These are phyloP conservation scores for Pseudanteris insignis DNA, from an alignment of 2,888 invertebrate species.

Conservation along the genomic window DNA sequence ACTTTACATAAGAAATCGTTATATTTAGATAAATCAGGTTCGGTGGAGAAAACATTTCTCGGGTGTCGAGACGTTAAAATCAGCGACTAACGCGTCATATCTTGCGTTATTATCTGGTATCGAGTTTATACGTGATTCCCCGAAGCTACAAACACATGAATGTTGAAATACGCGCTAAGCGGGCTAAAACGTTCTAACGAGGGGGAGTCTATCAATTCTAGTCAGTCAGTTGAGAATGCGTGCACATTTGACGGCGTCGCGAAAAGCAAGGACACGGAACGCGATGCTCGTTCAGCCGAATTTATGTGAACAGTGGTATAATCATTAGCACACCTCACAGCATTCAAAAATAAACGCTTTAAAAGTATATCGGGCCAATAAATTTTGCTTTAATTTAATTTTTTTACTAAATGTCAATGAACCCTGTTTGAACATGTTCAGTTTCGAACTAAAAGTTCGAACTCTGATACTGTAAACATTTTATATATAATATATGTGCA, in stretches of 20 bases:
- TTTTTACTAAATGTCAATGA: too few species aligned
- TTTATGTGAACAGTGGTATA: slow-evolving; percentile 45
- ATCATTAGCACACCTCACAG: slow-evolving; percentile 43
- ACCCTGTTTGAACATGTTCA: too few species aligned
- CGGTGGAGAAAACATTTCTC: slow-evolving; percentile 20
- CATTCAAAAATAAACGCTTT: slow-evolving; percentile 33
- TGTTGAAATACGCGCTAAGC: slow-evolving; percentile 47
- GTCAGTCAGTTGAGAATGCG: slow-evolving; percentile 51
- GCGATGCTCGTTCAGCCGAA: slow-evolving; percentile 43
- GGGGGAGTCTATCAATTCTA: slow-evolving; percentile 59
- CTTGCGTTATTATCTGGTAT: slow-evolving; percentile 64
- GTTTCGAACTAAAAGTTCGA: too few species aligned
- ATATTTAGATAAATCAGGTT: too few species aligned
- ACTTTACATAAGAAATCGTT: too few species aligned
- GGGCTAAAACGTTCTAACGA: slow-evolving; percentile 52
- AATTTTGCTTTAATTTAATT: too few species aligned
- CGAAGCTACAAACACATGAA: slow-evolving; percentile 40
- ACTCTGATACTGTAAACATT: too few species aligned
- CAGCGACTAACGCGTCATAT: slow-evolving; percentile 58
- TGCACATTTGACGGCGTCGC: slow-evolving; percentile 42
- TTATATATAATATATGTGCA: too few species aligned
- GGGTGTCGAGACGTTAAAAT: slow-evolving; percentile 38
- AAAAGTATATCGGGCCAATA: too few species aligned
- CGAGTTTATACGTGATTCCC: slow-evolving; percentile 60
- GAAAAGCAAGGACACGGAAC: slow-evolving; percentile 43